These are phyloP conservation scores for Lipophrys pholis DNA, from an alignment of 2,113 vertebrate genomes.

Conservation along the genomic window DNA sequence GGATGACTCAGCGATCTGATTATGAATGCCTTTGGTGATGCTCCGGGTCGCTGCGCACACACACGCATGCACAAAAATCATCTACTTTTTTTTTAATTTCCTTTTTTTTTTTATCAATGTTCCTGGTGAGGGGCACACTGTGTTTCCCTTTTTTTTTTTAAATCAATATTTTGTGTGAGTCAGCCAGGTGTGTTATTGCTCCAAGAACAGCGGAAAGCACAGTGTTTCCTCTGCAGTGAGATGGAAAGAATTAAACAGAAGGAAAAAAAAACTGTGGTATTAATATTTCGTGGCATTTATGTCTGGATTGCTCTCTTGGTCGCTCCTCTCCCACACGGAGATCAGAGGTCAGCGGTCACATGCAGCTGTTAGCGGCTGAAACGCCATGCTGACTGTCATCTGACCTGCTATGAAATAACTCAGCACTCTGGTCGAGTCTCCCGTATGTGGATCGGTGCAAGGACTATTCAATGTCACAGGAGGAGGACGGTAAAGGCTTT, in stretches of 20 bases:
- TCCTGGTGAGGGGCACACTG: not conserved
- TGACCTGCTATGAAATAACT: constrained; percentile 23
- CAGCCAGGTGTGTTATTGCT: constrained; percentile 21
- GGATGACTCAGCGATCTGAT: constrained; percentile 66
- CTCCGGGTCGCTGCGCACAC: constrained; percentile 6
- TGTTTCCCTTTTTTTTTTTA: constrained; percentile 2
- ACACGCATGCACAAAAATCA: constrained; percentile 2
- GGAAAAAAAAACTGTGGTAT: not conserved
- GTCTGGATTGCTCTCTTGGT: constrained; percentile 2
- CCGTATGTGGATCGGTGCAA: not conserved
- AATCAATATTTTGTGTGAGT: constrained; percentile 54
- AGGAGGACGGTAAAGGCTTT: not conserved
- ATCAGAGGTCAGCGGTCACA: constrained; percentile 35
- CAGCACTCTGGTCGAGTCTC: not conserved
- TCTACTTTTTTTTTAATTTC: constrained; percentile 3
- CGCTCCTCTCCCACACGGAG: not conserved
- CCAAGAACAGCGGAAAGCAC: constrained; percentile 13
- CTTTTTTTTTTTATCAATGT: not conserved
- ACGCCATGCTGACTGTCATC: constrained; percentile 7
- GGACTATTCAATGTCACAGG: not conserved
- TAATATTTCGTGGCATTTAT: constrained; percentile 14
- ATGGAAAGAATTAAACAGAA: constrained; percentile 24
- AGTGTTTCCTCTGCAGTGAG: constrained; percentile 14
- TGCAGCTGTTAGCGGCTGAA: constrained; percentile 18
- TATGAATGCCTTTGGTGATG: constrained; percentile 21